Base-by-base conservation (phyloP, 2,888 invertebrate genomes). In the Catotricha subobsoleta region DNA sequence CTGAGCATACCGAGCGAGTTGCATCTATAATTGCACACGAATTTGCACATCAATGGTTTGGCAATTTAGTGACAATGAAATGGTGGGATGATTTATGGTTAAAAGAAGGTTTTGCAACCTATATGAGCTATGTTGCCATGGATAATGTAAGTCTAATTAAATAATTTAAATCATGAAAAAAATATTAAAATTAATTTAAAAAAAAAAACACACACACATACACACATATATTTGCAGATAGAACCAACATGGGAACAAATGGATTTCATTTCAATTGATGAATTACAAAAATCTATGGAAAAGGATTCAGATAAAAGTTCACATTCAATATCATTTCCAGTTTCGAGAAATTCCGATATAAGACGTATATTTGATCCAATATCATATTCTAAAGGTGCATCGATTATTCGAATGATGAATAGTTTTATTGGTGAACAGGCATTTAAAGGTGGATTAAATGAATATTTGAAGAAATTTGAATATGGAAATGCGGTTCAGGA, bases 21-120 rank as follows among this genome's bases (percentile, higher is more conserved):
- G 74, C 75, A 1, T 68, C 74, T 18, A 72, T 76, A 2, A 67
- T 81, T 4, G 68, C 78, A 1, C 87, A 88, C 52, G 87, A 88
- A 57, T 58, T 83, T 40, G 73, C 80, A 1, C 87, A 88, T 55
- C 79, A 77, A 68, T 83, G 83, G 82, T 80, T 83, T 49, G 83
- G 83, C 6, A 78, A 82, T 53, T 62, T 77, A 15, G 74, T 82
- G 15, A 80, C 81, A 1, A 73, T 75, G 42, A 69, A 72, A 27
- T 80, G 80, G 80, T 82, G 81, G 81, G 68, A 72, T 44, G 73
- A 71, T 49, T 64, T 76, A 2, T 81, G 80, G 78, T 60, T 81
- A 10, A 69, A 69, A 50, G 69, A 69, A 50, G 69, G 69, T 5
- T 68, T 69, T 41, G 66, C 69, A 16, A 65, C 66, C 3, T 69